A percentile compares a stretch with the other conserved stretches of the same genome.
Conservation (phyloP, 2,797 vertebrate genomes). For the Myripristis jacobus region DNA sequence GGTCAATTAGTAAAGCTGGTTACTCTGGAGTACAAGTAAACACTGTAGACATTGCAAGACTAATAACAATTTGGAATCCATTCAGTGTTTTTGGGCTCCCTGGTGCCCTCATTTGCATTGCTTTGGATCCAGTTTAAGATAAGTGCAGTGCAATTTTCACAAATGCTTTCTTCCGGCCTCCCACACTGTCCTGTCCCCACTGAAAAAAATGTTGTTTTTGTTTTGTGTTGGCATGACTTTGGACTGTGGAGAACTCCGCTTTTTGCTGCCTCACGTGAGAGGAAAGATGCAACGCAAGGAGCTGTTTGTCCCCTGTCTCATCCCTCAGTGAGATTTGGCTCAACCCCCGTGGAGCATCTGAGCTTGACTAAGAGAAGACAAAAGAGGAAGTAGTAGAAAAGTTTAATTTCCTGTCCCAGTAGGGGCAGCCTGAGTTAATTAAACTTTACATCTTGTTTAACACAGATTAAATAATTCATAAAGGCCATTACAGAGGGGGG, state of each 20-base stretch:
- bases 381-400: slow-evolving; percentile 36
- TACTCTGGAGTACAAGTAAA: background rate
- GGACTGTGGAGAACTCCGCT: background rate
- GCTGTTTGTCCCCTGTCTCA: background rate
- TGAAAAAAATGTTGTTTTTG: background rate
- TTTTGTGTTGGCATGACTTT: slow-evolving; percentile 8
- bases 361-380: slow-evolving; percentile 36
- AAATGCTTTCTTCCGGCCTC: background rate
- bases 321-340: background rate
- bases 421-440: slow-evolving; percentile 71
- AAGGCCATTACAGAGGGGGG: slow-evolving; percentile 28
- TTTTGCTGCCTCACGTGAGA: background rate
- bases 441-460: slow-evolving; percentile 70
- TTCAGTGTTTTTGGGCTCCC: background rate
- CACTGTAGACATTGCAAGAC: slow-evolving; percentile 12
- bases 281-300: background rate
- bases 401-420: slow-evolving; percentile 55
- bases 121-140: background rate
- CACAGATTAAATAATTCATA: slow-evolving; percentile 70
- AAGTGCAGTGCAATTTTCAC: slow-evolving; percentile 23
- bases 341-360: slow-evolving; percentile 21
- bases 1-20: background rate
- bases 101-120: background rate
- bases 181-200: background rate
- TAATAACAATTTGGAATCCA: slow-evolving; percentile 1